Evolutionary conservation across 1,140 invertebrate species (phyloP).

Genomic region (Glomeris maerens): DNA sequence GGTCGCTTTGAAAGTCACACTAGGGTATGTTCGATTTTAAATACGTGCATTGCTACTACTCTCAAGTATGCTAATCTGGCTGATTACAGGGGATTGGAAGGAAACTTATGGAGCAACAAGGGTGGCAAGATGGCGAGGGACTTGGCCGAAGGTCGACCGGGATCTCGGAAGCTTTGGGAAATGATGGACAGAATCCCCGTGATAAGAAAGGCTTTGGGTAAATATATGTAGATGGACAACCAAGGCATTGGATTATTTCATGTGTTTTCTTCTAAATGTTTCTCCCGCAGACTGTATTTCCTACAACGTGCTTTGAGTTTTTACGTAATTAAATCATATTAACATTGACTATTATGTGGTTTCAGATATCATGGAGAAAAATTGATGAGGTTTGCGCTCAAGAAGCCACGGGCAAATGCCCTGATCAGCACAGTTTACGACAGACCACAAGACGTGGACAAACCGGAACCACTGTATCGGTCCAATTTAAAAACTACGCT

Average conservation of each 20-base stretch:
- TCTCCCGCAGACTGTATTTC: too few relatives aligned
- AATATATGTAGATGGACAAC: too few relatives aligned
- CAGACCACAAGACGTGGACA: not conserved
- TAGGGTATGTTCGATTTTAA: not conserved
- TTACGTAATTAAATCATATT: too few relatives aligned
- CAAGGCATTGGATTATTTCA: too few relatives aligned
- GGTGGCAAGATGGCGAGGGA: constrained; percentile 41
- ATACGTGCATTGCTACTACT: not conserved
- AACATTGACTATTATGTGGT: too few relatives aligned
- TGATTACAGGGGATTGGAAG: constrained; percentile 31
- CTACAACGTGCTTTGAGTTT: not conserved
- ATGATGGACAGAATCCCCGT: constrained; percentile 20
- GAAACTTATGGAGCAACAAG: constrained; percentile 37
- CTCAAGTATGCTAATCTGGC: constrained; percentile 2
- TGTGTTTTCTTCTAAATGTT: too few relatives aligned
- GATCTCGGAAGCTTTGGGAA: constrained; percentile 23
- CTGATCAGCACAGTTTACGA: constrained; percentile 6
- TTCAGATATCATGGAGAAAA: constrained; percentile 18
- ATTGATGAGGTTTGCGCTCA: constrained; percentile 5
- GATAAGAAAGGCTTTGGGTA: constrained; percentile 21
- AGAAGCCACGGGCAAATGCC: not conserved
- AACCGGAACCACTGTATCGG: not conserved
- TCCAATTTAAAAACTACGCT: not conserved
- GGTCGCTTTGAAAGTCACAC: constrained; percentile 17
- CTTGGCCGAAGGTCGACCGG: constrained; percentile 29